Evolutionary conservation across 1,140 invertebrate genomes (phyloP), one percentile per base, ranked within the genome.

Genomic region (Drosophila cardini): DNA sequence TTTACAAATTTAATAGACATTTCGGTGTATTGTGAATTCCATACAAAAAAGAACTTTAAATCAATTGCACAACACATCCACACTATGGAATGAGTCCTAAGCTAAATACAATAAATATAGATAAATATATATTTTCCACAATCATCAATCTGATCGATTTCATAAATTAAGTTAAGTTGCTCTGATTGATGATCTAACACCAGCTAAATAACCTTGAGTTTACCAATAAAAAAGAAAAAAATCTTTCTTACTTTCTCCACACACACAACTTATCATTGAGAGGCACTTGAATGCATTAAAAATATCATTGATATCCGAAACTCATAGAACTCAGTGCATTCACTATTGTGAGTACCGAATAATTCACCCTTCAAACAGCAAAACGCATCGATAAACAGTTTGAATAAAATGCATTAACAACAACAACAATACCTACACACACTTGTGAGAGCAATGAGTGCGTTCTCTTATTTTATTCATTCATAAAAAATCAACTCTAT

Each of bases 301-400:
- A 67, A 72, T 73, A 82, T 86, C 74, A 79, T 73, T 87, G 69
- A 79, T 86, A 76, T 86, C 78, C 78, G 76, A 62, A 79, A 55
- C 50, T 70, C 70, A 86, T 78, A 70, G 67, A 62, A 42, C 16
- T 16, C 42, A 42, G 1, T 36, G 55, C 30, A 50, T 32, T 55
- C 50, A 48, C 32, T 40, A 3, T 18, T 40, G 6, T 11, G 73
- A 74, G 45, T 70, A 21, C 34, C 11, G 26, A 61, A 61, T 73
- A 46, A 73, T 43, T 68, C 48, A 32, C 52, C 36, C 56, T 57
- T 67, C 57, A 43, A 38, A 2, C 34, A 45, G 58, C 62, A 40
- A 71, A 56, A 65, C 50, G 60, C 48, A 65, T 61, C 72, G 72
- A 72, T 78, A 78, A 78, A 76, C 72, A 75, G 56, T 61, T 67